Evolutionary conservation across 2,797 vertebrate genomes (phyloP).

Genomic region (Luscinia luscinia): DNA sequence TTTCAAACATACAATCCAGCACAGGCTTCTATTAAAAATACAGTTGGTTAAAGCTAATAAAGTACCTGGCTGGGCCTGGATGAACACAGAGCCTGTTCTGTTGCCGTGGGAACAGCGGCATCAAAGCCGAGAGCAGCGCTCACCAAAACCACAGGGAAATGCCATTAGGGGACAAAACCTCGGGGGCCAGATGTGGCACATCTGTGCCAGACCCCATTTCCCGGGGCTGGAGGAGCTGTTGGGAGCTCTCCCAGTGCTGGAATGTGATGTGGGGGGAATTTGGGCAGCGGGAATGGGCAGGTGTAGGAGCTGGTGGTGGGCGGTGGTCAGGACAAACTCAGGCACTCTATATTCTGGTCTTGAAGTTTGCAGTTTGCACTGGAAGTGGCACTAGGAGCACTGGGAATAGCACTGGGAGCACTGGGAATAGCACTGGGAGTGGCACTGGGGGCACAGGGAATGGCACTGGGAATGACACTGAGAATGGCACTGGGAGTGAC

Average conservation of each 20-base stretch:
- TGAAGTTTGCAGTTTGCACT: too few species aligned
- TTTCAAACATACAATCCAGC: neutral
- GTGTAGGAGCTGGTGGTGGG: too few species aligned
- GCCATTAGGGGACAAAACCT: rapidly evolving
- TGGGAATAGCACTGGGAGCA: too few species aligned
- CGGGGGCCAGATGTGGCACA: neutral
- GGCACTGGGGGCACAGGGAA: too few species aligned
- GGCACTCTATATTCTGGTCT: too few species aligned
- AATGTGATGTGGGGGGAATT: rapidly evolving
- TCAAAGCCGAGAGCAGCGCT: neutral
- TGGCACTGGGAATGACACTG: too few species aligned
- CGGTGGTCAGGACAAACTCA: too few species aligned
- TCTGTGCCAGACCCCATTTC: rapidly evolving
- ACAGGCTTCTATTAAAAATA: neutral
- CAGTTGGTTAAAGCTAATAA: neutral
- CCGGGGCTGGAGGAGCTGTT: rapidly evolving
- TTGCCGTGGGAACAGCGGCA: constrained; percentile 43
- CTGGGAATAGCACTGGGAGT: too few species aligned
- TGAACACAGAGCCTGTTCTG: neutral
- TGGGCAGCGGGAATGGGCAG: neutral
- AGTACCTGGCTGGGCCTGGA: neutral
- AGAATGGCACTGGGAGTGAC: too few species aligned
- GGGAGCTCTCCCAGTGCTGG: rapidly evolving
- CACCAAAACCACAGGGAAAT: neutral
- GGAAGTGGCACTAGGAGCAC: too few species aligned